phyloP scores from a whole-genome alignment of 2,113 vertebrate species.

The Paramormyrops kingsleyae region DNA sequence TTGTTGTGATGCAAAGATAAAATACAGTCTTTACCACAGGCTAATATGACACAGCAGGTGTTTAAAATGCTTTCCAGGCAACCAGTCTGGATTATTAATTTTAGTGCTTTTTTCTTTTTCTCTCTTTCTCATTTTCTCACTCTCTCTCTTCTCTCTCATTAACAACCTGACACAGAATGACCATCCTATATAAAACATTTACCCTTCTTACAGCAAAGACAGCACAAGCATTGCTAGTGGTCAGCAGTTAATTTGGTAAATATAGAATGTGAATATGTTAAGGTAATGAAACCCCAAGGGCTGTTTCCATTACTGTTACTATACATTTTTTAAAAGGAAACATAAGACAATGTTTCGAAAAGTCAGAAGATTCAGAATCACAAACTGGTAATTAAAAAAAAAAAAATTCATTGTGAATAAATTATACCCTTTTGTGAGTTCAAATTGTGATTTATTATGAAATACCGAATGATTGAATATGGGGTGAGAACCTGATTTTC shows the following conservation, averaged over 20 bases:
- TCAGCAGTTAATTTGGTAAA: neutral
- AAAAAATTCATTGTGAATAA: neutral
- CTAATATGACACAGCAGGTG: neutral
- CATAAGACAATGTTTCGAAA: neutral
- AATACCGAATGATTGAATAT: neutral
- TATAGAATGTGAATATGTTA: neutral
- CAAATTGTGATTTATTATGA: neutral
- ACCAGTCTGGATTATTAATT: neutral
- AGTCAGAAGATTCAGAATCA: neutral
- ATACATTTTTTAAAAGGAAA: neutral
- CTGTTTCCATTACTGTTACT: neutral
- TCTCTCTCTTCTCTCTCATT: neutral
- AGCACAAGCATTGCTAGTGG: neutral
- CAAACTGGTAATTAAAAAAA: neutral
- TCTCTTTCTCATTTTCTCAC: neutral
- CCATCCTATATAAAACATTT: neutral
- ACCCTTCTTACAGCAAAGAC: neutral
- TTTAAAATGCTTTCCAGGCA: neutral
- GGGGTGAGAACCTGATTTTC: neutral
- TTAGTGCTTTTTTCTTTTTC: neutral
- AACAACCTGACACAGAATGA: neutral
- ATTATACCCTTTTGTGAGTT: neutral
- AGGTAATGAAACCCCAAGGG: neutral
- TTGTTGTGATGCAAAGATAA: neutral
- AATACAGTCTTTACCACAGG: neutral